Evolutionary conservation across 2,888 invertebrate genomes (phyloP).

Genomic region (Chaetogeoica ovagalla): DNA sequence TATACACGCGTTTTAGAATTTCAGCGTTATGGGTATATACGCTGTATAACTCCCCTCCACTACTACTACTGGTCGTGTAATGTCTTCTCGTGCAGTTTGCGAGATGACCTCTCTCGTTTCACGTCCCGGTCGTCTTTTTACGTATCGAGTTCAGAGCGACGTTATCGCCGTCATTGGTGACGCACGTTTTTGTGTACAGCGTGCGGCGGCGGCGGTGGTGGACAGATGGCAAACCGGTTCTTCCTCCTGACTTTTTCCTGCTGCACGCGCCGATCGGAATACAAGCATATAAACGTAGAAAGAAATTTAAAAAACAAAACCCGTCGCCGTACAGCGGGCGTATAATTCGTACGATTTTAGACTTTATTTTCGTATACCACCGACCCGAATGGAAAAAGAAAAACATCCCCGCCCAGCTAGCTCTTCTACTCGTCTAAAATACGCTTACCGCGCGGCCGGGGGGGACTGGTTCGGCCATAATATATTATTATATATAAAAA

Average conservation of each 20-base stretch:
- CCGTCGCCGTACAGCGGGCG: not conserved
- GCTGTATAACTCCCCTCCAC: not conserved
- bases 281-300: not conserved
- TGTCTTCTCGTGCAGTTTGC: not conserved
- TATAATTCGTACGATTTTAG: not conserved
- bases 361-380: not conserved
- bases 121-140: not conserved
- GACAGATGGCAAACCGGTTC: slow-evolving; percentile 47
- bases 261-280: not conserved
- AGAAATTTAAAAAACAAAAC: slow-evolving; percentile 30
- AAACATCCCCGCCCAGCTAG: no score
- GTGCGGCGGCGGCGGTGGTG: not conserved
- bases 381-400: not conserved
- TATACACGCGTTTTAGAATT: no score
- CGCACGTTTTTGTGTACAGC: not conserved
- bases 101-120: not conserved
- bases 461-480: no score
- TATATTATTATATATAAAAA: no score
- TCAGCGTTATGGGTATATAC: no score
- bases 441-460: no score
- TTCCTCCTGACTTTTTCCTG: slow-evolving; percentile 9
- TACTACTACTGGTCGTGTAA: not conserved
- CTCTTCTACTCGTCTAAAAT: not conserved
- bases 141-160: no score
- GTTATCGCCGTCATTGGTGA: not conserved